These are phyloP conservation scores for Drosophila parvula DNA, from an alignment of 1,140 invertebrate species.

Conservation along the genomic window DNA sequence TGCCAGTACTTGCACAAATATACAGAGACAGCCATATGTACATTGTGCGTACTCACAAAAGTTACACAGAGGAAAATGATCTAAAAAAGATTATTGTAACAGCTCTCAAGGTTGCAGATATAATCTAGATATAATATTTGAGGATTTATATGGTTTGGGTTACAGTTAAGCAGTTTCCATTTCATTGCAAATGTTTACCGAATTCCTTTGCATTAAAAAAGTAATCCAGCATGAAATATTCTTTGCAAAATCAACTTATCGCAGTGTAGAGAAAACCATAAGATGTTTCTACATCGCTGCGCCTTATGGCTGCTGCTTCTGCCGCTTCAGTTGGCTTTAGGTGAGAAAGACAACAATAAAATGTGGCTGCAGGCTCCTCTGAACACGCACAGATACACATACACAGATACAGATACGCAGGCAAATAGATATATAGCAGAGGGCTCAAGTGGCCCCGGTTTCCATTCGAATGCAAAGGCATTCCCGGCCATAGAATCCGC, in stretches of 20 bases:
- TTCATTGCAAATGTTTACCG: background rate
- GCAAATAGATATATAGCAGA: background rate
- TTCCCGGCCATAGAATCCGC: conserved; percentile 36
- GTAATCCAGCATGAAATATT: accelerated
- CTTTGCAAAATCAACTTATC: no score
- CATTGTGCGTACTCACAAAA: conserved; percentile 1
- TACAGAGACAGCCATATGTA: conserved; percentile 19
- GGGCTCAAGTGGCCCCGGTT: conserved; percentile 32
- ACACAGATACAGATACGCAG: background rate
- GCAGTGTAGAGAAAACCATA: conserved; percentile 13
- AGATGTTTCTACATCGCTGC: conserved; percentile 57
- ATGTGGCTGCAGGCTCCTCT: conserved; percentile 40
- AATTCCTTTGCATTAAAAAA: no score
- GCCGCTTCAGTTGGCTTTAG: conserved; percentile 42
- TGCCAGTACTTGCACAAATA: conserved; percentile 45
- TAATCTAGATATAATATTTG: background rate
- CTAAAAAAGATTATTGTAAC: background rate
- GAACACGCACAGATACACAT: conserved; percentile 7
- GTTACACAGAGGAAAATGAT: background rate
- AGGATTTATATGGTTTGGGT: background rate
- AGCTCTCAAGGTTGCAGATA: background rate
- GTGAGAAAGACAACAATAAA: conserved; percentile 51
- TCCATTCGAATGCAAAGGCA: conserved; percentile 18
- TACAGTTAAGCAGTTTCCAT: background rate
- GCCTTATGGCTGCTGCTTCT: conserved; percentile 47